Evolutionary conservation across 2,888 invertebrate species (phyloP).

Genomic region (Dryobotodes eremita): DNA sequence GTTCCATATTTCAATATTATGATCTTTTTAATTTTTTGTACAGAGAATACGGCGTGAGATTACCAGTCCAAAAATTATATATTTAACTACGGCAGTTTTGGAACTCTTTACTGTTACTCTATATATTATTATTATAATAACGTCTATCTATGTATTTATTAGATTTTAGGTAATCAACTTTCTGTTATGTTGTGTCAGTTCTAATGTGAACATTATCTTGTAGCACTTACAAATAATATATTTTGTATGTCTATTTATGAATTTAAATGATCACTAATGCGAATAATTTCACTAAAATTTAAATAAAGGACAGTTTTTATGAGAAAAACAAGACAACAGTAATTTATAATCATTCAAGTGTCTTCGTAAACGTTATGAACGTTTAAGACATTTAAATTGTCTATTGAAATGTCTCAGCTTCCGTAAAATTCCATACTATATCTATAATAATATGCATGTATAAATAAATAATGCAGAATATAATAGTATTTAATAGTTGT

Average conservation of each 20-base stretch:
- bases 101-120: constrained; percentile 61
- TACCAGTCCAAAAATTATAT: constrained; percentile 44
- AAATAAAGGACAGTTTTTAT: constrained; percentile 7
- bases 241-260: constrained; percentile 67
- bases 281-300: constrained; percentile 43
- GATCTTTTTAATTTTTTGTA: constrained; percentile 34
- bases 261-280: constrained; percentile 45
- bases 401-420: constrained; percentile 39
- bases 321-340: constrained; percentile 12
- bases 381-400: constrained; percentile 23
- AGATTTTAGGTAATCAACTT: constrained; percentile 42
- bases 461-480: constrained; percentile 44
- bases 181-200: constrained; percentile 55
- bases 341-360: constrained; percentile 37
- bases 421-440: constrained; percentile 39
- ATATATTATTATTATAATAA: constrained; percentile 25
- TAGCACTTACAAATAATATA: constrained; percentile 62
- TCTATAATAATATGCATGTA: constrained; percentile 31
- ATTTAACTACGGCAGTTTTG: constrained; percentile 57
- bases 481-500: constrained; percentile 54
- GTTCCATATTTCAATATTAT: constrained; percentile 36
- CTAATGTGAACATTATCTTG: constrained; percentile 48
- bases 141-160: constrained; percentile 52
- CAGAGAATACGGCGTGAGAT: constrained; percentile 31
- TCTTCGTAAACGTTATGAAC: constrained; percentile 41